phyloP scores from a whole-genome alignment of 2,888 invertebrate genomes.

The Ophioninae sp. region DNA sequence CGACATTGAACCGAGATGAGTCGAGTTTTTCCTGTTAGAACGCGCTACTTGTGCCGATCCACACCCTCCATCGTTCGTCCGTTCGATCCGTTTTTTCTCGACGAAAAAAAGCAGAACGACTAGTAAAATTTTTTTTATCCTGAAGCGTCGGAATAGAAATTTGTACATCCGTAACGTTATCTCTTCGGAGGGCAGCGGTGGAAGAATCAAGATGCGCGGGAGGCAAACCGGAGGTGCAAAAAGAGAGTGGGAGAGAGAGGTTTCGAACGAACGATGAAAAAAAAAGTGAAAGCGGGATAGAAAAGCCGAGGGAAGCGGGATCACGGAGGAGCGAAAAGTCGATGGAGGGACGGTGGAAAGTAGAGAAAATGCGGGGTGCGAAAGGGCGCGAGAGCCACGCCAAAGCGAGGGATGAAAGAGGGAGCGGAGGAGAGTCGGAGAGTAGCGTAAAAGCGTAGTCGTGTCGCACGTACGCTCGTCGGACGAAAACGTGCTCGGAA shows the following conservation, averaged over 20 bases:
- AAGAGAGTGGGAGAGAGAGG: slow-evolving; percentile 10
- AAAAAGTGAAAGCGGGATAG: not conserved
- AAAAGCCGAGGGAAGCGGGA: slow-evolving; percentile 28
- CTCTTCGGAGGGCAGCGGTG: slow-evolving; percentile 32
- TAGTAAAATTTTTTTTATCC: slow-evolving; percentile 60
- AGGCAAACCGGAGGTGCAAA: slow-evolving; percentile 25
- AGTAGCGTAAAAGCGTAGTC: slow-evolving; percentile 81
- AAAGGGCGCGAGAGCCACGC: slow-evolving; percentile 36
- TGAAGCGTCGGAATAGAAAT: slow-evolving; percentile 36
- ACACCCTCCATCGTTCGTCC: not conserved
- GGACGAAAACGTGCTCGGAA: slow-evolving; percentile 80
- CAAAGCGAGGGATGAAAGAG: slow-evolving; percentile 40
- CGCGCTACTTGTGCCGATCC: slow-evolving; percentile 38
- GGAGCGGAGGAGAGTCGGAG: slow-evolving; percentile 68
- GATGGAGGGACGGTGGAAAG: slow-evolving; percentile 64
- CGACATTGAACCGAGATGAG: not conserved
- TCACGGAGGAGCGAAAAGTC: slow-evolving; percentile 65
- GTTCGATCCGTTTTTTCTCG: not conserved
- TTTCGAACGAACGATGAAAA: not conserved
- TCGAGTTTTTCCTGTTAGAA: slow-evolving; percentile 26
- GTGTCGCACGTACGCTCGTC: slow-evolving; percentile 81
- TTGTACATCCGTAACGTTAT: slow-evolving; percentile 24
- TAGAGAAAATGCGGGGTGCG: slow-evolving; percentile 60
- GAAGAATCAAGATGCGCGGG: slow-evolving; percentile 29
- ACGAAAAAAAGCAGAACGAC: slow-evolving; percentile 33